Base-by-base conservation (phyloP, 2,888 invertebrate genomes). In the Sarcophaga carnaria region DNA sequence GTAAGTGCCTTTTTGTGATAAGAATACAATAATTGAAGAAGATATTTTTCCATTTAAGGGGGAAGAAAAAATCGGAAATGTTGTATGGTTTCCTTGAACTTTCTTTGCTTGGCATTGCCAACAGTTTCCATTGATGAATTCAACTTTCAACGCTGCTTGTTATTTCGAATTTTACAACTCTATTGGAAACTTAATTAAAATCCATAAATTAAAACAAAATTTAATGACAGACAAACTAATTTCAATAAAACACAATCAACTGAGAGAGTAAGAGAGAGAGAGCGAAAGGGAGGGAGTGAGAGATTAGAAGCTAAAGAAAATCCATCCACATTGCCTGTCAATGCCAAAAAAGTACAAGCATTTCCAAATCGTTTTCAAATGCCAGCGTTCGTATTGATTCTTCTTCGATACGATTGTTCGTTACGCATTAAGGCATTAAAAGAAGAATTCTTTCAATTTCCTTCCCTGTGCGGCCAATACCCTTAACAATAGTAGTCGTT, bases 371-470 rank as follows among this genome's bases (percentile, higher is more conserved):
- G 79, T 75, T 75, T 80, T 64, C 22, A 54, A 20, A 60, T 59
- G 80, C 49, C 14, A 63, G 3, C 17, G 62, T 67, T 1, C 47
- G 25, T n/a, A 47, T 67, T 17, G 37, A 17, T n/a, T 63, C 27
- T 63, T 25, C 47, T 66, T 76, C 64, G 59, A 74, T 37, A 67
- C 77, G 77, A 71, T 67, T 82, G 76, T 83, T 72, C 83, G 79
- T 80, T 83, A 86, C 80, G 80, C 80, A 72, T 83, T 59, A 76
- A 64, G 60, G 76, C 76, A 83, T 86, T 83, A 86, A 83, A 77
- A 77, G 77, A 83, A 83, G 71, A 37, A 37, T 37, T 81, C 84
- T 83, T 84, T 84, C 86, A 86, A 78, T 83, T 78, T 78, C 20
- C 63, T 76, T 37, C 8, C 37, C 25, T 20, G 8, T 59, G 22